Percentiles rank a stretch among this genome's conserved stretches.
Conservation (phyloP, 1,140 invertebrate species). For the Bombus haemorrhoidalis region DNA sequence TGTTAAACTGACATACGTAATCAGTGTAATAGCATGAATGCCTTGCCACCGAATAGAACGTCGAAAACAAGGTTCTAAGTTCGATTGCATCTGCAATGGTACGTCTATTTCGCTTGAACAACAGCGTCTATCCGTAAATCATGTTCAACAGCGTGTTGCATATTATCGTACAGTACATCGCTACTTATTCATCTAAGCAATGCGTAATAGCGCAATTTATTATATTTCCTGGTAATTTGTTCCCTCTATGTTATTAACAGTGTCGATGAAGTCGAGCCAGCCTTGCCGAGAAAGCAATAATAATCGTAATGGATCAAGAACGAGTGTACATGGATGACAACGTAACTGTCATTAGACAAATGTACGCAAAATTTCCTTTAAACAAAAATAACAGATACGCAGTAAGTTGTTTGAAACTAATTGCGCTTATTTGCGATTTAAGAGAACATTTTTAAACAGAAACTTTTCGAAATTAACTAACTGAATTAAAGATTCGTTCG, state of each 20-base stretch:
- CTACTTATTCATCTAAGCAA: not conserved
- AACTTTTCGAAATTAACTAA: too few species aligned
- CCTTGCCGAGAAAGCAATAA: not conserved
- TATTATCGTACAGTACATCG: not conserved
- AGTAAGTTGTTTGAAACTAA: not conserved
- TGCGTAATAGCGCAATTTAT: not conserved
- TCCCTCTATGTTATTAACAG: not conserved
- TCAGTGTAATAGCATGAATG: not conserved
- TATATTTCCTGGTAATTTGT: not conserved
- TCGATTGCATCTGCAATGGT: not conserved
- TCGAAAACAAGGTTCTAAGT: not conserved
- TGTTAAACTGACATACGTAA: not conserved
- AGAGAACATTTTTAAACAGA: not conserved
- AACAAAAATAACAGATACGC: not conserved
- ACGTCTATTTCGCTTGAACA: not conserved
- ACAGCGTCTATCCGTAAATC: not conserved
- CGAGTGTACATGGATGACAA: constrained; percentile 30
- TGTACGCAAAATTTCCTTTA: constrained; percentile 43
- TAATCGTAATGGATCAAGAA: not conserved
- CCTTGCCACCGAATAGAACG: not conserved
- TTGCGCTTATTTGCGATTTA: not conserved
- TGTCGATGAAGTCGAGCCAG: not conserved
- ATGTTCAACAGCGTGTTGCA: too few species aligned
- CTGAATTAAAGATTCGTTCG: not conserved
- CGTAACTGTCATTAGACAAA: constrained; percentile 47